Conservation (phyloP, 2,113 vertebrate species). For the Haemorhous mexicanus region DNA sequence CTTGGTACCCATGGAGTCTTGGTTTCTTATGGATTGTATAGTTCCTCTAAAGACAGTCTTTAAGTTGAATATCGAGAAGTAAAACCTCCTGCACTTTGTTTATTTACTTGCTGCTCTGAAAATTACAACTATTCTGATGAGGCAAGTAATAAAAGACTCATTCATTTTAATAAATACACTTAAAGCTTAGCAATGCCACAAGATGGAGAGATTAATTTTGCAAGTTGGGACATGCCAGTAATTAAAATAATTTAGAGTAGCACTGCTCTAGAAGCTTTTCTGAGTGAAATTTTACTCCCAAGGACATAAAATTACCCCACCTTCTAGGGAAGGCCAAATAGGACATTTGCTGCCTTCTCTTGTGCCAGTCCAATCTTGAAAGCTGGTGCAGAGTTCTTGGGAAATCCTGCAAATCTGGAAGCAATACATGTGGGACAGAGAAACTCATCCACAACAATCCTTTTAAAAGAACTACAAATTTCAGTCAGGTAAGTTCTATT, state of each 20-base stretch:
- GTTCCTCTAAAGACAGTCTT: neutral
- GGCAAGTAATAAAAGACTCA: neutral
- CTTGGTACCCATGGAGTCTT: neutral
- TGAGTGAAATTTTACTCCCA: neutral
- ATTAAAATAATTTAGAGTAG: neutral
- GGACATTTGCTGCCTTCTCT: neutral
- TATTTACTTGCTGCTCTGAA: neutral
- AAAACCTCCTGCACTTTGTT: neutral
- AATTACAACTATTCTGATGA: neutral
- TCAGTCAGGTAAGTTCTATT: neutral
- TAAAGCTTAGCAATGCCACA: neutral
- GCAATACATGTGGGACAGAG: neutral
- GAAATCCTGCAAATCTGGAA: neutral
- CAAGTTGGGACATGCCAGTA: neutral
- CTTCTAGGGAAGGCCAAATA: neutral
- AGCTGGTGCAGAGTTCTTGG: neutral
- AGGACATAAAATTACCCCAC: neutral
- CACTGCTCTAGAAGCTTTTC: neutral
- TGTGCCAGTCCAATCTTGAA: neutral
- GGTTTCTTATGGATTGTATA: neutral
- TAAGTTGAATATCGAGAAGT: neutral
- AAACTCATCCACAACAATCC: neutral
- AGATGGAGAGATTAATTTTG: neutral
- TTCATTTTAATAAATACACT: neutral
- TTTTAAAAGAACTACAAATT: neutral